phyloP scores from a whole-genome alignment of 2,113 vertebrate species.

The Oriolus oriolus region DNA sequence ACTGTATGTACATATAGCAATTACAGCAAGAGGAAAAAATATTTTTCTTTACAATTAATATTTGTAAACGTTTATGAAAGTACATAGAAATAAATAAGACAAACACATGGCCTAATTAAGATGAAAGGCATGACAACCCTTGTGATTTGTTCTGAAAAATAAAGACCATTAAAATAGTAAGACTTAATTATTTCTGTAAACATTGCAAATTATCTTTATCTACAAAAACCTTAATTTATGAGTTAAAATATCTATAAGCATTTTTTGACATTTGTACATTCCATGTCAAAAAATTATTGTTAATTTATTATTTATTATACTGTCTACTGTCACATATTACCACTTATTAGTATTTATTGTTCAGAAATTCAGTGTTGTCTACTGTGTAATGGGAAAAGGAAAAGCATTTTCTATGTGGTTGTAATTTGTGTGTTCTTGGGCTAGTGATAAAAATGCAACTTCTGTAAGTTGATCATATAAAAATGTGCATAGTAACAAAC shows the following conservation, averaged over 20 bases:
- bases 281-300: constrained; percentile 33
- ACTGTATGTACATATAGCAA: constrained; percentile 44
- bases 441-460: neutral
- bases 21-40: constrained; percentile 58
- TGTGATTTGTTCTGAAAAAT: constrained; percentile 65
- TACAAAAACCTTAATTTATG: constrained; percentile 50
- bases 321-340: constrained; percentile 11
- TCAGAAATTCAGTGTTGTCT: constrained; percentile 14
- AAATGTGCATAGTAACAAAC: neutral
- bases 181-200: constrained; percentile 70
- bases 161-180: constrained; percentile 55
- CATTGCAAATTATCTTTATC: constrained; percentile 47
- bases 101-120: constrained; percentile 70
- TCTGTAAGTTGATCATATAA: neutral
- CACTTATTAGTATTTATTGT: constrained; percentile 54
- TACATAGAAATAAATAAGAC: constrained; percentile 65
- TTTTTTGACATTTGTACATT: constrained; percentile 42
- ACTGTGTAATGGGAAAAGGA: constrained; percentile 21
- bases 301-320: constrained; percentile 63
- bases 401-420: neutral
- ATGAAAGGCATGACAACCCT: constrained; percentile 69
- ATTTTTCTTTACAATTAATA: constrained; percentile 60
- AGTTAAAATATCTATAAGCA: constrained; percentile 18
- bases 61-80: constrained; percentile 71
- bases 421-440: neutral